Conservation (phyloP, 2,797 vertebrate genomes). For the Xenops minutus region DNA sequence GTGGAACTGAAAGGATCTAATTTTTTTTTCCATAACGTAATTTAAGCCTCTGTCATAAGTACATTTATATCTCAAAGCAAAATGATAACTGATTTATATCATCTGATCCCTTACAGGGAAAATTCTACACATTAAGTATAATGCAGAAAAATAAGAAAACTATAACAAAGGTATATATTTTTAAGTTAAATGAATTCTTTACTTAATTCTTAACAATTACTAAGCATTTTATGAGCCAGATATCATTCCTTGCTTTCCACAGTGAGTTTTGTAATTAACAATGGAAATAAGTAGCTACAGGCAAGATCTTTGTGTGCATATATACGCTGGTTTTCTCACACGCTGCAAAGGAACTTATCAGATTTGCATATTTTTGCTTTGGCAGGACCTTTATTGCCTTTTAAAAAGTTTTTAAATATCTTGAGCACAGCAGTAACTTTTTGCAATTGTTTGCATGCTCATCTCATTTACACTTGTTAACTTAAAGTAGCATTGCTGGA, state of each 20-base stretch:
- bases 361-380: conserved; percentile 56
- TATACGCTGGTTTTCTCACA: neutral
- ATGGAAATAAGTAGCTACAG: conserved; percentile 55
- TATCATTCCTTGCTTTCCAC: conserved; percentile 38
- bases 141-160: neutral
- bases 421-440: conserved; percentile 42
- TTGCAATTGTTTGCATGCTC: conserved; percentile 32
- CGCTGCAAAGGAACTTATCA: conserved; percentile 51
- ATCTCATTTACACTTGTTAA: conserved; percentile 59
- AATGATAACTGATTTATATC: neutral
- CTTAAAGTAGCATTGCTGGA: neutral
- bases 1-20: neutral
- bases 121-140: neutral
- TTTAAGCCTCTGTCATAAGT: neutral
- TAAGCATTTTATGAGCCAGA: conserved; percentile 31
- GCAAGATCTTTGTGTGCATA: conserved; percentile 30
- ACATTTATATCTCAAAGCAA: neutral
- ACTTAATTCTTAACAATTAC: conserved; percentile 8
- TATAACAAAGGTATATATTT: neutral
- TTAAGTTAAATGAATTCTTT: conserved; percentile 5
- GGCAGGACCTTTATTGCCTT: conserved; percentile 45
- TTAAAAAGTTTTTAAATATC: conserved; percentile 58
- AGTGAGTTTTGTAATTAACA: conserved; percentile 61
- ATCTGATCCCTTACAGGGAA: neutral
- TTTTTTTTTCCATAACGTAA: neutral